A percentile compares a stretch with the other conserved stretches of the same genome.
Evolutionary conservation across 2,888 invertebrate genomes (phyloP).

Genomic region (Camponotus fellah): DNA sequence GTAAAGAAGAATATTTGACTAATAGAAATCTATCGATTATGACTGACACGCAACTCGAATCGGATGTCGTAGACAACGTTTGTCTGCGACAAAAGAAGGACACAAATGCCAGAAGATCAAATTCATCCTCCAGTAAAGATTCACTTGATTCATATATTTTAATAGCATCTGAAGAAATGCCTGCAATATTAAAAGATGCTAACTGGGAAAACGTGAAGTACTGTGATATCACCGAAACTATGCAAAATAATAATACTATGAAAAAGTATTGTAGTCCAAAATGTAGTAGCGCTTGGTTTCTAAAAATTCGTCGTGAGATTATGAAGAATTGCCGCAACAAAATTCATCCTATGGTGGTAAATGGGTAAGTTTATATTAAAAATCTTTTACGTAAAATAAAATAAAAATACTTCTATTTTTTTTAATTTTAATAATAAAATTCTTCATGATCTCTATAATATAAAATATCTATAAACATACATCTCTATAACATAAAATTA

Average conservation of each 20-base stretch:
- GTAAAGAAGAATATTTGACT: slow-evolving; percentile 37
- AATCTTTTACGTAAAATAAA: not conserved
- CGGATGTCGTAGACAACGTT: not conserved
- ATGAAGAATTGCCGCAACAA: slow-evolving; percentile 74
- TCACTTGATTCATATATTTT: slow-evolving; percentile 53
- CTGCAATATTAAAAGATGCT: slow-evolving; percentile 14
- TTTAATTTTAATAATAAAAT: not conserved
- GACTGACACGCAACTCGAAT: slow-evolving; percentile 60
- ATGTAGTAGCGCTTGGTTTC: slow-evolving; percentile 70
- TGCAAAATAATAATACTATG: slow-evolving; percentile 43
- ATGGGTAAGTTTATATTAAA: slow-evolving; percentile 72
- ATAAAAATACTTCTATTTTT: not conserved
- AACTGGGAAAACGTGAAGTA: slow-evolving; percentile 54
- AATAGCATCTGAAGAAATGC: slow-evolving; percentile 45
- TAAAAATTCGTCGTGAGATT: slow-evolving; percentile 73
- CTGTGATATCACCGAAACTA: slow-evolving; percentile 58
- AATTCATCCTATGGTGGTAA: slow-evolving; percentile 67
- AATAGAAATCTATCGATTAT: slow-evolving; percentile 72
- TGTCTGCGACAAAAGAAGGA: not conserved
- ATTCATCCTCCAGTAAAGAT: slow-evolving; percentile 26
- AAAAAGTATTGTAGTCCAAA: slow-evolving; percentile 62
- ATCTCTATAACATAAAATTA: too few relatives aligned
- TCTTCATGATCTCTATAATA: not conserved
- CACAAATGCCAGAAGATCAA: not conserved
- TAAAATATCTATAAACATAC: too few relatives aligned